Evolutionary conservation across 2,797 vertebrate species (phyloP).

Genomic region (Hozukius guyotensis): DNA sequence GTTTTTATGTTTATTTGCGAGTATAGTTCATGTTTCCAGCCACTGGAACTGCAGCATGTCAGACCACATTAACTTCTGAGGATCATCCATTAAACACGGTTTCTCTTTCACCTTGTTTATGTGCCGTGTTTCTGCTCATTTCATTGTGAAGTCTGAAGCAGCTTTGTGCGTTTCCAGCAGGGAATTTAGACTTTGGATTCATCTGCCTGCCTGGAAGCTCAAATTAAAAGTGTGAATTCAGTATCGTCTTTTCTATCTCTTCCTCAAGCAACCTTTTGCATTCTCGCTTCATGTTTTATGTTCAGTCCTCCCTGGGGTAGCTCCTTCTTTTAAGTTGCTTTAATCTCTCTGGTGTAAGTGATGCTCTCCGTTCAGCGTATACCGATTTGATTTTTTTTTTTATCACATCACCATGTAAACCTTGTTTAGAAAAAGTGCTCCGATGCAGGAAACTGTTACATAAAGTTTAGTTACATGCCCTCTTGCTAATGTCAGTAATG

Average conservation of each 20-base stretch:
- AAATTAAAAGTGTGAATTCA: constrained; percentile 44
- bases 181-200: constrained; percentile 22
- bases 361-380: constrained; percentile 28
- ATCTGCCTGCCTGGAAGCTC: constrained; percentile 24
- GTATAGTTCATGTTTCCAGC: constrained; percentile 13
- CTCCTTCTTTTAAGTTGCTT: constrained; percentile 42
- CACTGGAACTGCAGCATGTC: constrained; percentile 28
- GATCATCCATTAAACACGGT: constrained; percentile 41
- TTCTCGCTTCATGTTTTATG: constrained; percentile 13
- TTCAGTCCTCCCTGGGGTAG: constrained; percentile 2
- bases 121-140: neutral
- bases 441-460: constrained; percentile 3
- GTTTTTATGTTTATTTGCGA: neutral
- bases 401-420: constrained; percentile 17
- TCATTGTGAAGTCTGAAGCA: constrained; percentile 12
- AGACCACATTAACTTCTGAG: constrained; percentile 23
- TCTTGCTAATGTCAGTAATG: constrained; percentile 26
- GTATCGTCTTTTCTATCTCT: constrained; percentile 18
- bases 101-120: constrained; percentile 18
- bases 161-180: constrained; percentile 9
- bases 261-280: constrained; percentile 38
- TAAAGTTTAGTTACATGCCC: constrained; percentile 34
- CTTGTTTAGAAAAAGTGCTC: neutral
- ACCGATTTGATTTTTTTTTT: constrained; percentile 1
- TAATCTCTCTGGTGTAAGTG: constrained; percentile 32